Base-by-base conservation (phyloP, 2,113 vertebrate genomes). In the Excalfactoria chinensis region DNA sequence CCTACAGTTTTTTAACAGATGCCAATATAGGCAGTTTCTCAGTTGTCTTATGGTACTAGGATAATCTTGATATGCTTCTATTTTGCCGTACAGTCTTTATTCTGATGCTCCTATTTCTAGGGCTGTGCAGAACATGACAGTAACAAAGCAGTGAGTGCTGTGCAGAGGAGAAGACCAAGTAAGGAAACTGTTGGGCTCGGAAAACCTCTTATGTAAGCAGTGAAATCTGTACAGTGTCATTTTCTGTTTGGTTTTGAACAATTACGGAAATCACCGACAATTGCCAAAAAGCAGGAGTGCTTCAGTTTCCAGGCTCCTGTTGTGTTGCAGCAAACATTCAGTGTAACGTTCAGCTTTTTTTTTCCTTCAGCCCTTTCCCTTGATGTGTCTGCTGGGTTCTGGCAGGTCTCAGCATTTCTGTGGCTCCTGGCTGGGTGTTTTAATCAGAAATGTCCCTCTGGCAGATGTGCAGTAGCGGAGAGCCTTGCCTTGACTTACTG, bases 151-250 rank as follows among this genome's bases (percentile, higher is more conserved):
- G 76, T 0, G 30, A 91, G 58, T 28, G 9, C 84, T 53, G 87
- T 70, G 76, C 91, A n/a, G 46, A 25, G 71, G 79, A 62, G 79
- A 74, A 82, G 60, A 68, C 93, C 85, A 68, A 88, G 91, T 89
- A 95, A 93, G 95, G 89, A 72, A 94, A 48, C n/a, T 32, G 51
- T 41, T 78, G 58, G 80, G 79, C 71, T 88, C 62, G 0, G 1
- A 51, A 74, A 82, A 46, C 56, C 64, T 41, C 70, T 86, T 34
- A 49, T 41, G 43, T 84, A 37, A 81, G 79, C 89, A 79, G 2
- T 9, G 28, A 71, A 68, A 66, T 62, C 63, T 91, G 89, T 44
- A 5, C 13, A 18, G 59, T 79, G 81, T 73, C 87, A 51, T 49
- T 81, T 11, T 21, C 83, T 73, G 34, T 11, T 82, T 78, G 79